Base-by-base conservation (phyloP, 2,888 invertebrate species). In the Stenodema calcarata region DNA sequence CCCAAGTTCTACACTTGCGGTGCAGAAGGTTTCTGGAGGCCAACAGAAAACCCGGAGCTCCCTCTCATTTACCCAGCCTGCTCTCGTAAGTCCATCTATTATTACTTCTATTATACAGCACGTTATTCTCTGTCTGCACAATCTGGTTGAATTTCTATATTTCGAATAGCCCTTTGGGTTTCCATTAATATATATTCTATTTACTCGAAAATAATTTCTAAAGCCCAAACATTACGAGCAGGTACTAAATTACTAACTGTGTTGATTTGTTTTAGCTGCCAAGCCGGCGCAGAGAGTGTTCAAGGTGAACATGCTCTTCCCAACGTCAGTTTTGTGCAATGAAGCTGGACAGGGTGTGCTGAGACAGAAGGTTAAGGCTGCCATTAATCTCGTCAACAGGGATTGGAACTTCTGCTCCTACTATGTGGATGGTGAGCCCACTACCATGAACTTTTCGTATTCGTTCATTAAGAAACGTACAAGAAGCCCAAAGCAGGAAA, bases 21-120 rank as follows among this genome's bases (percentile, higher is more conserved):
- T n/a, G 96, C 96, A 84, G 98, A 99, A 94, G 99, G 99, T 62
- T 96, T 97, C 92, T 99, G 99, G 99, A 93, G 98, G 89, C 98
- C 98, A 81, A 97, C 96, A 0, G 92, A 92, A 50, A 95, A 96
- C 90, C 96, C 97, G 11, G 93, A 93, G 76, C 92, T 96, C 89
- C 96, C 97, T 42, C 92, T 97, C 89, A 93, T 96, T n/a, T 98
- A 97, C 90, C 97, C 98, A 87, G 97, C 97, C 89, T 98, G 97
- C 91, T 97, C 97, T 90, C 70, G 88, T 88, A 54, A 87, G 84
- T 78, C 23, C 3, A 30, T 16, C 14, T 1, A 28, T 70, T 6
- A 9, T 28, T n/a, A n/a, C n/a, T n/a, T n/a, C n/a, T n/a, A n/a
- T n/a, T n/a, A n/a, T n/a, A n/a, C n/a, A n/a, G n/a, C n/a, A n/a